Conservation (phyloP, 2,797 vertebrate species). For the Diplodus sargus region DNA sequence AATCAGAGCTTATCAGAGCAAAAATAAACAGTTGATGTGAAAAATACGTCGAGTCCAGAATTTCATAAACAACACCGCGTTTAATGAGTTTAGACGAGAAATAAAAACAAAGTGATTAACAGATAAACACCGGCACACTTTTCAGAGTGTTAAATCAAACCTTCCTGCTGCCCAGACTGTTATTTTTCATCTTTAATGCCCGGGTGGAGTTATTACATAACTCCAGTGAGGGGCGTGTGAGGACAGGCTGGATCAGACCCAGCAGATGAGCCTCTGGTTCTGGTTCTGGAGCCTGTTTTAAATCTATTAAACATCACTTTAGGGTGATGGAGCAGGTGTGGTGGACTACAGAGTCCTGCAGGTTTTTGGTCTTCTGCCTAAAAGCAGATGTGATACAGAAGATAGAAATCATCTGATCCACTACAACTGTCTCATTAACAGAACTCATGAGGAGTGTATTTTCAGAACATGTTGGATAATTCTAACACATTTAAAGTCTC, state of each 20-base stretch:
- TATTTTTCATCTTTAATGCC: background rate
- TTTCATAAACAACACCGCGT: background rate
- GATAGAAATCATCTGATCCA: background rate
- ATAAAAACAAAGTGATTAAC: rapidly evolving
- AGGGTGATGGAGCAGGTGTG: constrained; percentile 1
- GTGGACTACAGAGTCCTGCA: background rate
- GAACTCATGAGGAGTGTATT: too few relatives aligned
- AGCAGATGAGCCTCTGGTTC: background rate
- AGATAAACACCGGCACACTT: rapidly evolving
- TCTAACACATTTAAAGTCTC: too few relatives aligned
- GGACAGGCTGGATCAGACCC: background rate
- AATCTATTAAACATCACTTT: background rate
- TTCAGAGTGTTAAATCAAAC: rapidly evolving
- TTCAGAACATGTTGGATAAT: too few relatives aligned
- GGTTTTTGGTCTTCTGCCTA: background rate
- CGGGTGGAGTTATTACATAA: constrained; percentile 35
- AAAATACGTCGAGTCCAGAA: constrained; percentile 43
- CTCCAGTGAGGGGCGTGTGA: constrained; percentile 7
- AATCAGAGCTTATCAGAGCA: background rate
- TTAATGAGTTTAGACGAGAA: too few relatives aligned
- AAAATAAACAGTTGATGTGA: background rate
- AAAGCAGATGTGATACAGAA: background rate
- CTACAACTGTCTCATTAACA: too few relatives aligned
- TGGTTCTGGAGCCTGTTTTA: background rate
- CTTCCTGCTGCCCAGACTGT: background rate